These are phyloP conservation scores for Machimus atricapillus DNA, from an alignment of 2,888 invertebrate species.

Conservation along the genomic window DNA sequence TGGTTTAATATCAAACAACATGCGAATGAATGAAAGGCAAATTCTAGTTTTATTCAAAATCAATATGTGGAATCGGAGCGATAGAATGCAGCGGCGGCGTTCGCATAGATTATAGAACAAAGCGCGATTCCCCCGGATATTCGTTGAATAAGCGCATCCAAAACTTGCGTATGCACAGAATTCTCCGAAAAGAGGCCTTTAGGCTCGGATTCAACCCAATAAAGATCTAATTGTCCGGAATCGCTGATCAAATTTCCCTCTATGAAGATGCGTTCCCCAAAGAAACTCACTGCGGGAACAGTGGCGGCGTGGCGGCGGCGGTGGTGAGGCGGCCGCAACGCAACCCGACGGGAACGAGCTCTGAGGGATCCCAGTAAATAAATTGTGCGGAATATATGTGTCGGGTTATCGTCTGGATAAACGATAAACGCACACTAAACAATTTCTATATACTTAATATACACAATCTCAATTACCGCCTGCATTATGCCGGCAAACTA, in stretches of 20 bases:
- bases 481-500: conserved; percentile 28
- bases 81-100: neutral
- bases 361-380: neutral
- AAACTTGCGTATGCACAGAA: neutral
- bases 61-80: neutral
- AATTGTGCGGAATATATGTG: conserved; percentile 9
- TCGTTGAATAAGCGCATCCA: neutral
- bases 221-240: conserved; percentile 3
- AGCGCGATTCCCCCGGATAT: neutral
- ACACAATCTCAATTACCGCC: conserved; percentile 26
- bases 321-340: neutral
- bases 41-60: neutral
- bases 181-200: neutral
- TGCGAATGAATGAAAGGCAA: neutral
- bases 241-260: conserved; percentile 17
- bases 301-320: neutral
- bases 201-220: neutral
- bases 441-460: neutral
- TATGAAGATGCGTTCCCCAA: conserved; percentile 5
- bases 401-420: neutral
- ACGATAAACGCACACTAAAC: neutral
- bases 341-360: neutral
- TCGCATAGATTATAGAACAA: neutral
- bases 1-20: neutral
- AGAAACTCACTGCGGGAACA: neutral